A percentile compares a stretch with the other conserved stretches of the same genome.
These are phyloP conservation scores for Macropodus opercularis DNA, from an alignment of 2,797 vertebrate species.

Conservation along the genomic window DNA sequence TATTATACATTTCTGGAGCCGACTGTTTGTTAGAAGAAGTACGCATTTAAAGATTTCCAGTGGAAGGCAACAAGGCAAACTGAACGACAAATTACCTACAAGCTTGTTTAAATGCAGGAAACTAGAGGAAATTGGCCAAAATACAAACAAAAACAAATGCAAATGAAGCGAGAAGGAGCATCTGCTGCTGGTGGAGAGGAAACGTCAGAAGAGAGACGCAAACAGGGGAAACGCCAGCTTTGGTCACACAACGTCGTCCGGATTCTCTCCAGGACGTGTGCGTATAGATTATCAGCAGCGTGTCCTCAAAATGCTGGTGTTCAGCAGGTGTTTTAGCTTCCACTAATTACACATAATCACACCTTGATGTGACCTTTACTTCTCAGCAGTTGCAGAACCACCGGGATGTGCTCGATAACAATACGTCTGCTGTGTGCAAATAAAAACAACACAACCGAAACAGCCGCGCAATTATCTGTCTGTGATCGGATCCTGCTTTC, in stretches of 20 bases:
- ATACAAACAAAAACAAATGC: not conserved
- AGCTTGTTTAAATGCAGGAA: not conserved
- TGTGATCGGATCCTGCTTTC: not conserved
- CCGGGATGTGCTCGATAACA: constrained; percentile 2
- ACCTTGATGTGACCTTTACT: constrained; percentile 14
- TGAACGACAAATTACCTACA: not conserved
- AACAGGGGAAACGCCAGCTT: not conserved
- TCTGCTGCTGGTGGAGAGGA: not conserved
- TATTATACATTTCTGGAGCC: too few relatives aligned
- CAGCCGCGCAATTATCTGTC: not conserved
- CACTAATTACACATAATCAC: constrained; percentile 25
- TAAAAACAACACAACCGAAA: not conserved
- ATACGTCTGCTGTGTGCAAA: not conserved
- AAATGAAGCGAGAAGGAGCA: not conserved
- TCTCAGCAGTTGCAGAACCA: not conserved
- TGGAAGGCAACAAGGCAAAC: not conserved
- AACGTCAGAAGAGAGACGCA: not conserved
- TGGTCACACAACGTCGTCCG: too few relatives aligned
- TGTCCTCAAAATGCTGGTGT: not conserved
- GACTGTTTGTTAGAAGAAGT: too few relatives aligned
- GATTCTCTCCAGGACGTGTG: too few relatives aligned
- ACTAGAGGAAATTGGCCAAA: not conserved
- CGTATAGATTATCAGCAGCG: too few relatives aligned
- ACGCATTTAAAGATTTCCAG: not conserved
- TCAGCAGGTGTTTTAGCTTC: constrained; percentile 22